Conservation (phyloP, 2,888 invertebrate genomes). For the Hyppa rectilinea region DNA sequence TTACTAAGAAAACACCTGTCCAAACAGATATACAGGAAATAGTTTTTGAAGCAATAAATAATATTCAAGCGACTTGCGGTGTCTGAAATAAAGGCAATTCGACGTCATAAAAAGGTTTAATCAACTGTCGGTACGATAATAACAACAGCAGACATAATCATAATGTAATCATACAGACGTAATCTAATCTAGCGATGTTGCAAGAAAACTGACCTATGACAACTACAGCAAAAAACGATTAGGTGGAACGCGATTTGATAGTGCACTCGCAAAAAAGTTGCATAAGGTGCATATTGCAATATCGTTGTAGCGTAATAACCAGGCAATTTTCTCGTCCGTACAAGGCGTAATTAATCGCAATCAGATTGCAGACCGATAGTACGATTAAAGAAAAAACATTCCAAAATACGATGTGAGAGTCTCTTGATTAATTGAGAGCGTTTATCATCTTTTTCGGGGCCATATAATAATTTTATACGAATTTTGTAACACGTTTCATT, state of each 20-base stretch:
- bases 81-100: constrained; percentile 32
- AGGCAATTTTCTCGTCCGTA: constrained; percentile 53
- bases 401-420: constrained; percentile 19
- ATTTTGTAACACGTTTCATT: not conserved
- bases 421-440: constrained; percentile 28
- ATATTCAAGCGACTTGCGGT: constrained; percentile 20
- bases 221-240: constrained; percentile 76
- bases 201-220: constrained; percentile 86
- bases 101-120: constrained; percentile 53
- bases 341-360: constrained; percentile 58
- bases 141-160: constrained; percentile 57
- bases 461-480: not conserved
- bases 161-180: constrained; percentile 77
- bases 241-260: constrained; percentile 77
- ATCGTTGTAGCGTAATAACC: constrained; percentile 60
- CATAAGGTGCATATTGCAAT: constrained; percentile 71
- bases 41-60: constrained; percentile 37
- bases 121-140: constrained; percentile 52
- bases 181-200: constrained; percentile 84
- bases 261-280: constrained; percentile 79
- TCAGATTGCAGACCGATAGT: constrained; percentile 50
- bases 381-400: constrained; percentile 32
- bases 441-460: constrained; percentile 9
- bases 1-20: constrained; percentile 73
- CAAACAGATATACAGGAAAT: constrained; percentile 65